Evolutionary conservation across 2,113 vertebrate genomes (phyloP).

Genomic region (Poecilia latipinna): DNA sequence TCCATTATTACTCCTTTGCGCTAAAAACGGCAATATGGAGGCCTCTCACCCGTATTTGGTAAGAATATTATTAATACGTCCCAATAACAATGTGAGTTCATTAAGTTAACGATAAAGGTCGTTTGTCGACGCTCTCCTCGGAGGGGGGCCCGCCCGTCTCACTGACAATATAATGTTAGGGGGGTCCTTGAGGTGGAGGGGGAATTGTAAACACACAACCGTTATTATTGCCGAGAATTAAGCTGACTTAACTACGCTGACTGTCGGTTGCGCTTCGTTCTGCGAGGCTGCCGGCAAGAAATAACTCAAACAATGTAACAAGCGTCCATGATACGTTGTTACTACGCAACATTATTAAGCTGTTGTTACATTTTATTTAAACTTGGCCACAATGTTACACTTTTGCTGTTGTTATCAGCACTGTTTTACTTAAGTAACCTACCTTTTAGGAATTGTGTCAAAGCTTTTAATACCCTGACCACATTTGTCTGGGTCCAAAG

Average conservation of each 20-base stretch:
- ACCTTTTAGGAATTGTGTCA: neutral
- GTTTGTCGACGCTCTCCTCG: constrained; percentile 82
- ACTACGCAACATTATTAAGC: neutral
- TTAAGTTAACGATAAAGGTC: constrained; percentile 58
- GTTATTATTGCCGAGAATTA: neutral
- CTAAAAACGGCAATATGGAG: neutral
- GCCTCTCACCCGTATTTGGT: constrained; percentile 39
- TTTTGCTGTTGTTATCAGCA: neutral
- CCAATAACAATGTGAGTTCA: neutral
- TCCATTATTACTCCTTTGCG: no score
- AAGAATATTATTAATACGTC: constrained; percentile 7
- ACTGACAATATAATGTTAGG: constrained; percentile 48
- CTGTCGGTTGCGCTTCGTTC: neutral
- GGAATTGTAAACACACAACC: constrained; percentile 13
- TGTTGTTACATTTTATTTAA: neutral
- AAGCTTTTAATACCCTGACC: neutral
- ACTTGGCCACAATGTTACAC: neutral
- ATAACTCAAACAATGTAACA: neutral
- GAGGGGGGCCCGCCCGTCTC: constrained; percentile 70
- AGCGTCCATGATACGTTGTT: neutral
- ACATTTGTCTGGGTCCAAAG: no score
- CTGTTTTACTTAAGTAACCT: neutral
- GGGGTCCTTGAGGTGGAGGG: constrained; percentile 77
- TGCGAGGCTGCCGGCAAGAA: neutral
- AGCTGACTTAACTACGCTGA: neutral